Evolutionary conservation across 2,888 invertebrate species (phyloP), one percentile per base, ranked within the genome.

Genomic region (Drosophila emarginata): DNA sequence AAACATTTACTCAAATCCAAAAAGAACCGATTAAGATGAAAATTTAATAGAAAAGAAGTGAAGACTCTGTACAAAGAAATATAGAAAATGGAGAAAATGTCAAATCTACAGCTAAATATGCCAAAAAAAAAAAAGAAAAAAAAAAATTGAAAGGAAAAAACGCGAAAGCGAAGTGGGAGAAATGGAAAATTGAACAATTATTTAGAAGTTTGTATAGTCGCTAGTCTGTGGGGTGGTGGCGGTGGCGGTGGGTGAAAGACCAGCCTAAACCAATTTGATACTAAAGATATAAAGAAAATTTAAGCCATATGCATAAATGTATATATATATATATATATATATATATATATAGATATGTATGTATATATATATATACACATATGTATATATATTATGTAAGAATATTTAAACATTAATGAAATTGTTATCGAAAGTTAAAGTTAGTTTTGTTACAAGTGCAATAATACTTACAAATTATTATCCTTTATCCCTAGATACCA

Each of bases 101-200:
- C 89, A 79, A 86, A 81, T 89, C 90, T 90, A 91, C 90, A 90
- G 90, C 90, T 90, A 90, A 90, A 89, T 88, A 89, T 91, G 87
- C 89, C 90, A 90, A 90, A 89, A 87, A 87, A 74, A 69, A 76
- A 68, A 45, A 40, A 15, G 50, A 72, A 65, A 76, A 72, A 62
- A 9, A 18, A 15, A 56, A 72, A 32, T 32, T 32, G 9, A 2
- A 32, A 32, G 32, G 67, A 74, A 72, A 32, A 32, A 32, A 7
- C n/a, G 11, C 32, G 9, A 9, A 32, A 32, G 32, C 11, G 57
- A 61, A 53, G n/a, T 7, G 14, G 45, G 12, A 12, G 57, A 45
- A 66, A 64, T 67, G 63, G 71, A 45, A 75, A 79, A 64, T 70
- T 66, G 68, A 83, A 83, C 83, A 86, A 83, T 88, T 83, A 80